These are phyloP conservation scores for Poecilobothrus nobilitatus DNA, from an alignment of 2,888 invertebrate genomes.

Conservation along the genomic window DNA sequence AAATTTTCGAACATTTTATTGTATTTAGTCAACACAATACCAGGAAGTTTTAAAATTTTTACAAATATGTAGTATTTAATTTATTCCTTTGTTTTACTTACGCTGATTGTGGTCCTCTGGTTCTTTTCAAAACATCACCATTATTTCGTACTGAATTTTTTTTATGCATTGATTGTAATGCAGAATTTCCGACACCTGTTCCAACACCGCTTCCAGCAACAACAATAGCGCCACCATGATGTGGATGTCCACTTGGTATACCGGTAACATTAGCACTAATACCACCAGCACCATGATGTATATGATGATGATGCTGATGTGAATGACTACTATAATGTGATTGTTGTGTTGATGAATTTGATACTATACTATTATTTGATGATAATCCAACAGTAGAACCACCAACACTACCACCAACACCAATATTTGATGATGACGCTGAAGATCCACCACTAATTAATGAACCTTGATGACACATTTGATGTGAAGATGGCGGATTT, in stretches of 20 bases:
- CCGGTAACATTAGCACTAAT: conserved; percentile 26
- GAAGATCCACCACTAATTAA: background rate
- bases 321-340: conserved; percentile 27
- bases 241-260: conserved; percentile 27
- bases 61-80: too few species aligned
- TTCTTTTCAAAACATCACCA: conserved; percentile 57
- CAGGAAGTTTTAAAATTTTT: too few species aligned
- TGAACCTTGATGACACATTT: conserved; percentile 38
- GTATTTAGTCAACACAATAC: too few species aligned
- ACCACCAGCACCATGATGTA: conserved; percentile 38
- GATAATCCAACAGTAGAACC: background rate
- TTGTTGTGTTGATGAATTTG: conserved; percentile 7
- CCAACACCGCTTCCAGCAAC: conserved; percentile 41
- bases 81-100: conserved; percentile 42
- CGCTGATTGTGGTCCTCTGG: conserved; percentile 55
- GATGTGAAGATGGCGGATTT: conserved; percentile 33
- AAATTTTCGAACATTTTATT: too few species aligned
- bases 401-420: background rate
- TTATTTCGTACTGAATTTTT: conserved; percentile 55
- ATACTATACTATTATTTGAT: conserved; percentile 1
- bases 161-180: conserved; percentile 50
- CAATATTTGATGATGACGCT: background rate
- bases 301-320: conserved; percentile 35
- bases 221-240: conserved; percentile 41
- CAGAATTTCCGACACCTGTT: conserved; percentile 31